phyloP scores from a whole-genome alignment of 2,113 vertebrate species.

The Eublepharis macularius region DNA sequence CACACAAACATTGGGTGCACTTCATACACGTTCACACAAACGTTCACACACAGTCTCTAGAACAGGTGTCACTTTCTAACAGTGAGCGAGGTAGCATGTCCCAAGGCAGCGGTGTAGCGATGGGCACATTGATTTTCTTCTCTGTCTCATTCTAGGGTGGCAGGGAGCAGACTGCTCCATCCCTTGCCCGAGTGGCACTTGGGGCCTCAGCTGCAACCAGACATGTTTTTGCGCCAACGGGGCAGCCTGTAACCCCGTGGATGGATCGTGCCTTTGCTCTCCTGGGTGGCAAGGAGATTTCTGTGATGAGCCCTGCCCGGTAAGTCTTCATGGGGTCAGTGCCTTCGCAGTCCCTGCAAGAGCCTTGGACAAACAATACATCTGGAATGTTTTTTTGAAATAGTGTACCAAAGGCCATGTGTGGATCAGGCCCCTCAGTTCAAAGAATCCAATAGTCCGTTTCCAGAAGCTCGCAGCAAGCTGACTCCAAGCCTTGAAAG shows the following conservation, averaged over 20 bases:
- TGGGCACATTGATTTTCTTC: neutral
- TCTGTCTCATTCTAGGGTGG: conserved; percentile 80
- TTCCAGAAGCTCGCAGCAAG: neutral
- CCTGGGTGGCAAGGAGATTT: conserved; percentile 89
- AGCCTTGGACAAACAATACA: no score
- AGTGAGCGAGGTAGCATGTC: neutral
- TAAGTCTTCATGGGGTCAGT: conserved; percentile 68
- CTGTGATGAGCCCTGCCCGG: conserved; percentile 88
- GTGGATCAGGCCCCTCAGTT: no score
- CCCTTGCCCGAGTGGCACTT: conserved; percentile 87
- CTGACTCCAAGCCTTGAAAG: no score
- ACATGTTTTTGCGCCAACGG: conserved; percentile 86
- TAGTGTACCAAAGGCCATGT: no score
- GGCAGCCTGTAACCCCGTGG: conserved; percentile 86
- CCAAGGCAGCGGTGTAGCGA: accelerated
- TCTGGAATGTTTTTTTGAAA: no score
- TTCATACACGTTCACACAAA: no score
- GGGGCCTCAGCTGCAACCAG: conserved; percentile 92
- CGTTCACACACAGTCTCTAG: neutral
- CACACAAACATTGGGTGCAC: neutral
- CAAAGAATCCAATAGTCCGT: neutral
- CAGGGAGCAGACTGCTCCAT: conserved; percentile 92
- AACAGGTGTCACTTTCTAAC: neutral
- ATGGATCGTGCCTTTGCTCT: conserved; percentile 89
- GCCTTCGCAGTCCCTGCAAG: no score